phyloP scores from a whole-genome alignment of 2,888 invertebrate genomes.

The Microchrysa polita region DNA sequence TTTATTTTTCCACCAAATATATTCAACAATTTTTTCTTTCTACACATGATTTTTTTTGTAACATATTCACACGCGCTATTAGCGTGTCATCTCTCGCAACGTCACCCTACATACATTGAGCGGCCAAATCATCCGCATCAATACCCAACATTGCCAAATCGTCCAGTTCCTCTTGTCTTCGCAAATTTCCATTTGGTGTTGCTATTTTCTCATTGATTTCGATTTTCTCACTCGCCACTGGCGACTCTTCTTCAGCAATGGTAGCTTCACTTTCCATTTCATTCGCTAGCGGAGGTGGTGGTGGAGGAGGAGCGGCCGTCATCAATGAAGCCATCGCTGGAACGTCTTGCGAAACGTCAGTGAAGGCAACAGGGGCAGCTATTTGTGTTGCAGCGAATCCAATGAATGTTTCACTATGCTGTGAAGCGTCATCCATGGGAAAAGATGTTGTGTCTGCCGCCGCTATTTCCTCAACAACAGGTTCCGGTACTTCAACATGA shows the following conservation, averaged over 20 bases:
- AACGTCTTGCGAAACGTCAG: slow-evolving; percentile 30
- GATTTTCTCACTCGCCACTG: slow-evolving; percentile 45
- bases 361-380: background rate
- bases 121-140: slow-evolving; percentile 76
- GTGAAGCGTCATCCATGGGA: slow-evolving; percentile 54
- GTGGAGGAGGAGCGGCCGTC: slow-evolving; percentile 52
- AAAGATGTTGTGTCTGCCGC: background rate
- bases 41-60: no score
- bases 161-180: slow-evolving; percentile 68
- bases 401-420: slow-evolving; percentile 56
- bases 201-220: slow-evolving; percentile 55
- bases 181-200: slow-evolving; percentile 56
- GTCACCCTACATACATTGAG: slow-evolving; percentile 62
- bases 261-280: slow-evolving; percentile 37
- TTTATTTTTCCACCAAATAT: no score
- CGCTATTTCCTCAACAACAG: background rate
- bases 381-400: slow-evolving; percentile 10
- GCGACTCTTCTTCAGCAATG: background rate
- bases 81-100: no score
- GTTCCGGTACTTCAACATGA: background rate
- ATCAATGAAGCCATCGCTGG: slow-evolving; percentile 46
- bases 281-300: slow-evolving; percentile 46
- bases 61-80: no score
- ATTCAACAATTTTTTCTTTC: no score
- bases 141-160: slow-evolving; percentile 88